Evolutionary conservation across 2,888 invertebrate species (phyloP), one percentile per base, ranked within the genome.

Genomic region (Lysandra bellargus): DNA sequence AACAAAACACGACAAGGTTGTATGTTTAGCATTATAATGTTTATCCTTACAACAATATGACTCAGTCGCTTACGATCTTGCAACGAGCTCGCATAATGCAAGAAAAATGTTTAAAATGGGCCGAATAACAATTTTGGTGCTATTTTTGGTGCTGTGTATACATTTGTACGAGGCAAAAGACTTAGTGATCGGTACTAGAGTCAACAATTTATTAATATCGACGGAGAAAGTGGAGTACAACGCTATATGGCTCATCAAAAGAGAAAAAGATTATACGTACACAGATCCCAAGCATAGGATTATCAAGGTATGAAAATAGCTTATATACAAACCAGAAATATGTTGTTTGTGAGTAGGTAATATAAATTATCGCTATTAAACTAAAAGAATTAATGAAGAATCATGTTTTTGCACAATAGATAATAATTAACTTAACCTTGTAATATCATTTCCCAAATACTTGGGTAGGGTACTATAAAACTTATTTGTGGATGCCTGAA

Each of bases 231-330:
- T 93, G 79, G 86, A 87, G 78, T 87, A 86, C 79, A 85, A 85
- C 57, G 85, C 84, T 60, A 85, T 92, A 81, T 90, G 90, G 49
- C 84, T 93, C 4, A 85, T 90, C 83, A 89, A 83, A 81, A 86
- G 92, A 80, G 92, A 92, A 81, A 92, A 93, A 84, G 92, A 92
- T 85, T 93, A 92, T 81, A 84, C 83, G 61, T 93, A 92, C 81
- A 86, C 85, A 33, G 93, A 93, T 85, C 81, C 89, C 2, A 90
- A 92, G 82, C 86, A 89, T 80, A 87, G 92, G 84, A 86, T 90
- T 85, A 93, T 93, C 80, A 93, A 92, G 90, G 93, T 92, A 86
- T 84, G 83, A 57, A n/a, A 49, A 44, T 23, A 72, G 30, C 7
- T 17, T 37, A 23, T 40, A 37, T 40, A 40, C 5, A 40, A 40